A percentile compares a stretch with the other conserved stretches of the same genome.
phyloP scores from a whole-genome alignment of 2,888 invertebrate genomes.

The Girardia tigrina region DNA sequence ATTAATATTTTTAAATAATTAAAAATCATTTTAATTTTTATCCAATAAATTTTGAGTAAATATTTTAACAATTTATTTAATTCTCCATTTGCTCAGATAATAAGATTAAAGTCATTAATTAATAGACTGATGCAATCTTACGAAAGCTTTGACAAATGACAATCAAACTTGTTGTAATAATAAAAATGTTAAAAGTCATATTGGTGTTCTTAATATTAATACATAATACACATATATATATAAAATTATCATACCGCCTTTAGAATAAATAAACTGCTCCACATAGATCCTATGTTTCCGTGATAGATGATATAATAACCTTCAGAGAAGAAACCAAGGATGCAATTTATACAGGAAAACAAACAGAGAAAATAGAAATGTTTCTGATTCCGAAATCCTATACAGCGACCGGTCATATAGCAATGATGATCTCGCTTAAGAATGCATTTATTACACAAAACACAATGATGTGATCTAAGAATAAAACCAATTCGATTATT shows the following conservation, averaged over 20 bases:
- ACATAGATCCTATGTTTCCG: not conserved
- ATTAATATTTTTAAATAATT: too few species aligned
- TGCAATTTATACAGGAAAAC: constrained; percentile 39
- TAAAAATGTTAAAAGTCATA: too few species aligned
- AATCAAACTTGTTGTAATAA: too few species aligned
- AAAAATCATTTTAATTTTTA: too few species aligned
- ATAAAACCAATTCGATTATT: not conserved
- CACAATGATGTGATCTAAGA: constrained; percentile 41
- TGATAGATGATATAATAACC: constrained; percentile 7
- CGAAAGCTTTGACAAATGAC: too few species aligned
- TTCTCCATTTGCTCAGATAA: too few species aligned
- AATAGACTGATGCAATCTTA: too few species aligned
- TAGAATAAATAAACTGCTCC: constrained; percentile 21
- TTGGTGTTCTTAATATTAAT: too few species aligned
- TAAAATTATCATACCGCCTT: not conserved
- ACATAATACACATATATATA: not conserved
- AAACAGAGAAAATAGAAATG: constrained; percentile 41
- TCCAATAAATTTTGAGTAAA: too few species aligned
- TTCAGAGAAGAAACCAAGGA: constrained; percentile 37
- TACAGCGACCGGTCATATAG: constrained; percentile 41
- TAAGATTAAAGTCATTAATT: too few species aligned
- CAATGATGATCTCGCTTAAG: constrained; percentile 45
- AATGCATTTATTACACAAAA: constrained; percentile 42
- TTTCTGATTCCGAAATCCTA: constrained; percentile 41
- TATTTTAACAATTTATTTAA: too few species aligned